Conservation (phyloP, 2,888 invertebrate genomes). For the Andrena flavipes region DNA sequence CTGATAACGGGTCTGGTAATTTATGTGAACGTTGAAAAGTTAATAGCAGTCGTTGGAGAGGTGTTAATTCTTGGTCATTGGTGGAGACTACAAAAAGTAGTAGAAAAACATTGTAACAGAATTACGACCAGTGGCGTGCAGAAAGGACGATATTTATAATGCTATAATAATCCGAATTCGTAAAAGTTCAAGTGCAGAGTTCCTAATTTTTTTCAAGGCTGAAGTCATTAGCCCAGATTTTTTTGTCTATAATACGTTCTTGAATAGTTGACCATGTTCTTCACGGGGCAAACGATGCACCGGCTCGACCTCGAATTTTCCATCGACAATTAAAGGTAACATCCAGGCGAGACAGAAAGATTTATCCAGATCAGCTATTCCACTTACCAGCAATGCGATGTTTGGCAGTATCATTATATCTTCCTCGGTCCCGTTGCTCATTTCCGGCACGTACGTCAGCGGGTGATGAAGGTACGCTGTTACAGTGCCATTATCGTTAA, state of each 20-base stretch:
- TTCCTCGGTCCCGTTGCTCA: slow-evolving; percentile 90
- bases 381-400: slow-evolving; percentile 93
- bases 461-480: slow-evolving; percentile 90
- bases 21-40: slow-evolving; percentile 1
- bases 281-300: background rate
- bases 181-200: background rate
- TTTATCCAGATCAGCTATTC: background rate
- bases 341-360: background rate
- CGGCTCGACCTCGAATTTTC: background rate
- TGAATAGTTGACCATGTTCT: background rate
- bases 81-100: background rate
- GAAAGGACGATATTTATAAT: background rate
- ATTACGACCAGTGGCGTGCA: background rate
- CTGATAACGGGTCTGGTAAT: background rate
- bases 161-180: background rate
- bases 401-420: slow-evolving; percentile 92
- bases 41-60: background rate
- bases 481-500: slow-evolving; percentile 92
- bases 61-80: background rate
- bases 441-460: slow-evolving; percentile 90
- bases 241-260: background rate
- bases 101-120: background rate
- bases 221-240: background rate
- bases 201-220: background rate
- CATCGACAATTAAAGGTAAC: background rate